A percentile compares a stretch with the other conserved stretches of the same genome.
phyloP scores from a whole-genome alignment of 2,888 invertebrate genomes.

The Tenthredo livida region DNA sequence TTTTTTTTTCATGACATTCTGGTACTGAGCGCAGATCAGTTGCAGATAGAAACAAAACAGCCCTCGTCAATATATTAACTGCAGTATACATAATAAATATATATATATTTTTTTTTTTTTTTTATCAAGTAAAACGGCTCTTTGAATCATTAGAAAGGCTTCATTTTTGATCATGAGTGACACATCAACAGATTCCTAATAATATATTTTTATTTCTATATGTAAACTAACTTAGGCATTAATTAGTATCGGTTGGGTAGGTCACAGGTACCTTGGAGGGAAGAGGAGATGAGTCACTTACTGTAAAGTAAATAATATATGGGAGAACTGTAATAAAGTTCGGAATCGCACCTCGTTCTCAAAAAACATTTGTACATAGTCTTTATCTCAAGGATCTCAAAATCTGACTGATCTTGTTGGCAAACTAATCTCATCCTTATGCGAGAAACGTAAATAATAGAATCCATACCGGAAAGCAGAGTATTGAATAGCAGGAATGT shows the following conservation, averaged over 20 bases:
- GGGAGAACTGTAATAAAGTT: conserved; percentile 58
- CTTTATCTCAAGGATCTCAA: conserved; percentile 2
- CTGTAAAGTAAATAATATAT: conserved; percentile 63
- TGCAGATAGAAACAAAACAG: neutral
- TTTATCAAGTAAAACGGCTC: neutral
- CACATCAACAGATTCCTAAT: conserved; percentile 1
- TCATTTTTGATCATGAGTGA: conserved; percentile 41
- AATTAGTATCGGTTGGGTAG: conserved; percentile 60
- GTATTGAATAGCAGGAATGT: neutral
- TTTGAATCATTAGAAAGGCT: conserved; percentile 56
- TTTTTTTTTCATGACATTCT: neutral
- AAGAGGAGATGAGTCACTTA: conserved; percentile 61
- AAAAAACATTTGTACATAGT: conserved; percentile 36
- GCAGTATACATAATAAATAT: neutral
- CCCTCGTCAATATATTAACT: neutral
- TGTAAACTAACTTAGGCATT: conserved; percentile 17
- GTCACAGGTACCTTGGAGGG: conserved; percentile 61
- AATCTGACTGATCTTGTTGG: neutral
- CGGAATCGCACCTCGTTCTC: conserved; percentile 10
- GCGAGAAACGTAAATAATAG: neutral
- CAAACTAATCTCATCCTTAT: neutral
- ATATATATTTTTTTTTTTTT: neutral
- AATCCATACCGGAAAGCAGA: neutral
- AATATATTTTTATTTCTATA: conserved; percentile 24
- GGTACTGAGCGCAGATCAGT: neutral